phyloP scores from a whole-genome alignment of 2,113 vertebrate species.

The Empidonax traillii region DNA sequence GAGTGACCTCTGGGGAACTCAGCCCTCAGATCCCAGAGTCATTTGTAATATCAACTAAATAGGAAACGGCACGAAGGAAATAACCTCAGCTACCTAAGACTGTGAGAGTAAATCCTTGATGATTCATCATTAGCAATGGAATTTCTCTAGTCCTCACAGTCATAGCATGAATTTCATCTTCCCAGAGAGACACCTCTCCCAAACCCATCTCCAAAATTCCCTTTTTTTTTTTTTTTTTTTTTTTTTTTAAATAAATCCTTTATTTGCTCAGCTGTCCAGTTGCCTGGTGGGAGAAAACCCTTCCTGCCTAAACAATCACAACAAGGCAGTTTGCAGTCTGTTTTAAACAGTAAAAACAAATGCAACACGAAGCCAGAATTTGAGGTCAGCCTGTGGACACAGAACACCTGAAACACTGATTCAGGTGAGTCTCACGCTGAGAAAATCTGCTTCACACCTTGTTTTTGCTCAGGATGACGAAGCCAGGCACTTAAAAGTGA shows the following conservation, averaged over 20 bases:
- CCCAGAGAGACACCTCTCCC: not conserved
- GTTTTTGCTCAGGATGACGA: not conserved
- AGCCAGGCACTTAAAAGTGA: not conserved
- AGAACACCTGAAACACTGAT: rapidly evolving
- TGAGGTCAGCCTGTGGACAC: not conserved
- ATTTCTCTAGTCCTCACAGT: not conserved
- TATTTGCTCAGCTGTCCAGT: not conserved
- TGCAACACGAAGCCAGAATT: not conserved
- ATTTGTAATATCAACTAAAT: not conserved
- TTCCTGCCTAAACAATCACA: not conserved
- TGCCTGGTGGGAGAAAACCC: not conserved
- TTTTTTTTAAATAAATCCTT: not conserved
- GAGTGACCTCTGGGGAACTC: not conserved
- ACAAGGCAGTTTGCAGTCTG: not conserved
- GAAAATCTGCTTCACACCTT: not conserved
- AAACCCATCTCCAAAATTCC: not conserved
- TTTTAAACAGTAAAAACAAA: not conserved
- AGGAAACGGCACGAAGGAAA: not conserved
- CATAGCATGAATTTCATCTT: not conserved
- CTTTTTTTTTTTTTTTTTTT: not conserved
- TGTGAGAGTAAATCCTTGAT: not conserved
- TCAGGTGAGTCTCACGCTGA: not conserved
- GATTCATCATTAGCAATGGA: not conserved
- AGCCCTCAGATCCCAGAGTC: not conserved
- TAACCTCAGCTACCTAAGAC: not conserved